Percentiles rank a stretch among this genome's conserved stretches.
These are phyloP conservation scores for Eptatretus burgeri DNA, from an alignment of 2,113 vertebrate genomes.

Conservation along the genomic window DNA sequence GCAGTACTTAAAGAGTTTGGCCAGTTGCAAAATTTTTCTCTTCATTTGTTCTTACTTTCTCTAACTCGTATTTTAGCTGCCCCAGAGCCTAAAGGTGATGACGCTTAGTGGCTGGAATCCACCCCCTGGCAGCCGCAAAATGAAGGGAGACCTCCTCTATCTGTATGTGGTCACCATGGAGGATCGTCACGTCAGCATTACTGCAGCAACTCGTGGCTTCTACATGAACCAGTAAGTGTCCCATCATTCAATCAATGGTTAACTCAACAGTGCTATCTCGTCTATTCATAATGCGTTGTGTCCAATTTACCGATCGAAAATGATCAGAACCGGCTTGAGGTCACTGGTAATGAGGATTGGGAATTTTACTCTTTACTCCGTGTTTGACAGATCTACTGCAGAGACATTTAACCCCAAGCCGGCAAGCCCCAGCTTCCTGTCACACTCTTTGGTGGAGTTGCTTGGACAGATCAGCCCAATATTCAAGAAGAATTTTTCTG, in stretches of 20 bases:
- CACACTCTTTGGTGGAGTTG: constrained; percentile 90
- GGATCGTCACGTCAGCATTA: constrained; percentile 80
- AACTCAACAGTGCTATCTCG: too few relatives aligned
- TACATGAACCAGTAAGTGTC: constrained; percentile 93
- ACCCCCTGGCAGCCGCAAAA: constrained; percentile 74
- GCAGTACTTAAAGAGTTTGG: too few relatives aligned
- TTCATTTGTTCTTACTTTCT: too few relatives aligned
- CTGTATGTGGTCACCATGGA: constrained; percentile 70
- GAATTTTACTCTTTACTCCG: too few relatives aligned
- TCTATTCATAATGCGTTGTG: too few relatives aligned
- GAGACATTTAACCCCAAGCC: constrained; percentile 92
- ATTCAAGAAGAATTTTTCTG: constrained; percentile 86
- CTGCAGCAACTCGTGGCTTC: constrained; percentile 68
- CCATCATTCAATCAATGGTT: too few relatives aligned
- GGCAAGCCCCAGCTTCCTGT: constrained; percentile 76
- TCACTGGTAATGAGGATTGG: too few relatives aligned
- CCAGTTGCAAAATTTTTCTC: too few relatives aligned
- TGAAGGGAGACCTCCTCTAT: constrained; percentile 97
- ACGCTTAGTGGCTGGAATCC: constrained; percentile 99
- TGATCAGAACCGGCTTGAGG: too few relatives aligned
- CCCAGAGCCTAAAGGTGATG: constrained; percentile 76
- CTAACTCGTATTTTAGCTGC: too few relatives aligned
- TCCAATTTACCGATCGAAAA: too few relatives aligned
- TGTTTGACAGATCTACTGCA: constrained; percentile 42
- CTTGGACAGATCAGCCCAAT: constrained; percentile 85